Evolutionary conservation across 2,797 vertebrate species (phyloP).

Genomic region (Manis crassicaudata): DNA sequence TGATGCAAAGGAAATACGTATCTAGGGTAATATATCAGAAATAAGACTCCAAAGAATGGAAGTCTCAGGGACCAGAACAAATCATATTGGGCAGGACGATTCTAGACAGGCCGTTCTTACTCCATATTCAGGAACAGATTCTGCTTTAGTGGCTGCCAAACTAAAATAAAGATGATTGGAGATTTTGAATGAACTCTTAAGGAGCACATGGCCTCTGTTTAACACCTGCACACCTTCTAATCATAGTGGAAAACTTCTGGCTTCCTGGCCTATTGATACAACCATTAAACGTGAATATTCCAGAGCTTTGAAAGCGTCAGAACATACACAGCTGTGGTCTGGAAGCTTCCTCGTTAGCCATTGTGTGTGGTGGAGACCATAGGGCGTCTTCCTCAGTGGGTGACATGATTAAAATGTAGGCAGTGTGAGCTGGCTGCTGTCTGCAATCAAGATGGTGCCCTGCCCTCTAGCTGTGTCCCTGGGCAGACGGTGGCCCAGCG

Average conservation of each 20-base stretch:
- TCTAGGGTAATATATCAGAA: neutral
- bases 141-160: neutral
- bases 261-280: conserved; percentile 94
- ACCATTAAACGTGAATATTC: conserved; percentile 94
- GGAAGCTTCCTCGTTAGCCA: conserved; percentile 94
- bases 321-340: conserved; percentile 94
- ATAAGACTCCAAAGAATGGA: neutral
- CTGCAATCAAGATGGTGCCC: conserved; percentile 93
- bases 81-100: neutral
- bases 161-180: conserved; percentile 82
- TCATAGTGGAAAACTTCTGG: conserved; percentile 91
- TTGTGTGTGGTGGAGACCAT: conserved; percentile 94
- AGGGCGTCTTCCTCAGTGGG: conserved; percentile 93
- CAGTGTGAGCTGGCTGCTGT: conserved; percentile 93
- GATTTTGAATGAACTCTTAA: conserved; percentile 94
- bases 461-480: conserved; percentile 93
- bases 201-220: conserved; percentile 93
- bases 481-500: conserved; percentile 94
- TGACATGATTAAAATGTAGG: conserved; percentile 97
- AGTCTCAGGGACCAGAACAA: neutral
- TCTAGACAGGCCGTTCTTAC: neutral
- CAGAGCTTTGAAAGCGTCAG: conserved; percentile 94
- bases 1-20: neutral
- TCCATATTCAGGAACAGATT: neutral
- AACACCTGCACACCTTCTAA: conserved; percentile 92